Evolutionary conservation across 2,113 vertebrate genomes (phyloP).

Genomic region (Sinocyclocheilus anshuiensis): DNA sequence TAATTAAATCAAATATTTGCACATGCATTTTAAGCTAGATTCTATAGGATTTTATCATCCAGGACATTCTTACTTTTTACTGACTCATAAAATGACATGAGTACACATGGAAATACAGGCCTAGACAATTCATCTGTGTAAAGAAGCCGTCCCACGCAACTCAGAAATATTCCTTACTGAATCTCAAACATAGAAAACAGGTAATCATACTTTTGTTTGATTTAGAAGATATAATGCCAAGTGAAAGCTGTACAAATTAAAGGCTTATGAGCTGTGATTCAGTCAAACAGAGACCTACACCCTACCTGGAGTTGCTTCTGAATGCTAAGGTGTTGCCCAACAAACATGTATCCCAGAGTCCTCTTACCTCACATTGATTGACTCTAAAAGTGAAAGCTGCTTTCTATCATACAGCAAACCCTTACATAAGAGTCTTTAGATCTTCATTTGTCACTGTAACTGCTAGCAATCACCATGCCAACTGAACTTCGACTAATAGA

Average conservation of each 20-base stretch:
- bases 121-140: not conserved
- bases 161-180: constrained; percentile 4
- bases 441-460: constrained; percentile 22
- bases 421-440: constrained; percentile 17
- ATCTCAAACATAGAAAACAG: not conserved
- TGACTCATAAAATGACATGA: not conserved
- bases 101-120: not conserved
- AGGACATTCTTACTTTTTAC: not conserved
- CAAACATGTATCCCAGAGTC: not conserved
- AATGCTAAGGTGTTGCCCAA: constrained; percentile 1
- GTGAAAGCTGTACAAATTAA: constrained; percentile 17
- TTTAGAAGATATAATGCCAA: not conserved
- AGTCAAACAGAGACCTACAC: constrained; percentile 16
- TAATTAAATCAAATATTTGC: not conserved
- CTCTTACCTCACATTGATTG: not conserved
- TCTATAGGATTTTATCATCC: not conserved
- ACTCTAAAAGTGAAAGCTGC: constrained; percentile 30
- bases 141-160: not conserved
- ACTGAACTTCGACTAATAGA: constrained; percentile 34
- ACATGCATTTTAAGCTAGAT: not conserved
- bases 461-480: constrained; percentile 31
- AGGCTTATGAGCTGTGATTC: constrained; percentile 22
- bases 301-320: not conserved
- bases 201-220: not conserved
- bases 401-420: constrained; percentile 30